A percentile compares a stretch with the other conserved stretches of the same genome.
Evolutionary conservation across 2,113 vertebrate genomes (phyloP).

Genomic region (Spheniscus mendiculus): DNA sequence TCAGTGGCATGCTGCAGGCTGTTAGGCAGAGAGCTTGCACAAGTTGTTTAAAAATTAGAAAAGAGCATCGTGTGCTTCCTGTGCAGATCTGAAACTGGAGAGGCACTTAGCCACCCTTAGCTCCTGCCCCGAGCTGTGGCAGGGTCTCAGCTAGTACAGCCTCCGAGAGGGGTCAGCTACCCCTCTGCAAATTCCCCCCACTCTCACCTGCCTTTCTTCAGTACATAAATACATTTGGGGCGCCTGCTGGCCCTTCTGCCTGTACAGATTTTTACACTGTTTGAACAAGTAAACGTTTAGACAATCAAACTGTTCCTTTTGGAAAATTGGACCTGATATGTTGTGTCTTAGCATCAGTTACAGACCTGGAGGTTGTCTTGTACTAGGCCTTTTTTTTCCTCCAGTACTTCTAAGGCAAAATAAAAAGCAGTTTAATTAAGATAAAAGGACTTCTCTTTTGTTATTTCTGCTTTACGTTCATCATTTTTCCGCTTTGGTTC

Average conservation of each 20-base stretch:
- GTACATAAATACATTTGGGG: not conserved
- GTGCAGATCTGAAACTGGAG: conserved; percentile 2
- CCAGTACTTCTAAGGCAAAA: not conserved
- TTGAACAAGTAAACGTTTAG: not conserved
- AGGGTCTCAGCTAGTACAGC: not conserved
- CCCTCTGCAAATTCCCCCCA: not conserved
- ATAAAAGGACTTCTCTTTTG: not conserved
- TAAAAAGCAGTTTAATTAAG: not conserved
- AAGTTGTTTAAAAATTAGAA: conserved; percentile 60
- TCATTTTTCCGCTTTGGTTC: not conserved
- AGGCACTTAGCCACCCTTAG: not conserved
- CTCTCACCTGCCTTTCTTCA: not conserved
- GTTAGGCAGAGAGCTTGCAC: conserved; percentile 54
- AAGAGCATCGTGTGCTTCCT: not conserved
- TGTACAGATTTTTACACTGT: not conserved
- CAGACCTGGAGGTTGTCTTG: not conserved
- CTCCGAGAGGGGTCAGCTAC: not conserved
- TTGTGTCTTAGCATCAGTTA: not conserved
- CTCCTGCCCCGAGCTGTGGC: not conserved
- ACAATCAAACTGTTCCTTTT: not conserved
- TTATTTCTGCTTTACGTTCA: not conserved
- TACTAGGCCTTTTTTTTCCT: not conserved
- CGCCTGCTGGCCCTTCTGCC: not conserved
- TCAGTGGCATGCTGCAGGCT: conserved; percentile 28
- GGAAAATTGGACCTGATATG: not conserved